Evolutionary conservation across 2,888 invertebrate genomes (phyloP), one percentile per base, ranked within the genome.

Genomic region (Tortricodes alternella): DNA sequence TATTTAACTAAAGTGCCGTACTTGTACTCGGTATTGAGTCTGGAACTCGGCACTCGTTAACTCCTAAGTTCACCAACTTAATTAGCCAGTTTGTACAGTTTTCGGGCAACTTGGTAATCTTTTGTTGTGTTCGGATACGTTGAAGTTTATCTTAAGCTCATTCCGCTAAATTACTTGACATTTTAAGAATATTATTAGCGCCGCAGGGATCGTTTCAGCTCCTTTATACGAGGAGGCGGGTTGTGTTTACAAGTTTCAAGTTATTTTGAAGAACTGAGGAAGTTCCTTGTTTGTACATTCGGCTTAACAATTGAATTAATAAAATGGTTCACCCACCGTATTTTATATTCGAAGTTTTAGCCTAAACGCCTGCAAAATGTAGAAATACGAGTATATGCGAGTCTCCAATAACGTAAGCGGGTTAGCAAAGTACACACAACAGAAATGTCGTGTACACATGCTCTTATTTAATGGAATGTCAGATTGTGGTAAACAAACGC

Each of bases 21-120:
- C 55, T 62, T 61, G 63, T 57, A 58, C 57, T 48, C 53, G 58
- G 63, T 62, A 72, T 68, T 60, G 65, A 74, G 69, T 76, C 75
- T 63, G 59, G 23, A 62, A 67, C 67, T 68, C 58, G 34, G 58
- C 57, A 63, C 71, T 70, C 60, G 72, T 73, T 74, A 73, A 60
- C 48, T 49, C 59, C 61, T 52, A 67, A 72, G 68, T 70, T 62
- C 46, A 53, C 51, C 65, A 70, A 71, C 65, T 74, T 65, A 57
- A 66, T 71, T 72, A 66, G 60, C 55, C 62, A 67, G 67, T 72
- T 55, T 34, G 21, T 29, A 50, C 49, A 50, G 49, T 56, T 50
- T 71, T 68, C 53, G 56, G 62, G 53, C 60, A 66, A 70, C 65
- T 64, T 61, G 39, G 46, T 65, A 53, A 64, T 62, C 53, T 64